These are phyloP conservation scores for Murina feae DNA, from an alignment of 2,113 vertebrate genomes.

Conservation along the genomic window DNA sequence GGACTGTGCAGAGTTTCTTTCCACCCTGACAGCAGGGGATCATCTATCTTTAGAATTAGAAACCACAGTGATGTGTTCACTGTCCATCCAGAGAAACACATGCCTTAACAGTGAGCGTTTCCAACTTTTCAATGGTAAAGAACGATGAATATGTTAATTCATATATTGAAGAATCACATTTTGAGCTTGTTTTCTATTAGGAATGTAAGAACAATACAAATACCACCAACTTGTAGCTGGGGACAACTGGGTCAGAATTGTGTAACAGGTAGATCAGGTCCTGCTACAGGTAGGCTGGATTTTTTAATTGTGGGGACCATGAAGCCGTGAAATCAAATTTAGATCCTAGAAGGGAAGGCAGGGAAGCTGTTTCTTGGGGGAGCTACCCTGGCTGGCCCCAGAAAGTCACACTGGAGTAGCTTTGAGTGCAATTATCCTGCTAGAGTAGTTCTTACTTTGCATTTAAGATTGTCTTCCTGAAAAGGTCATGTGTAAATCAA, in stretches of 20 bases:
- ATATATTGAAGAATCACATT: background rate
- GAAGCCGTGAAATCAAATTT: background rate
- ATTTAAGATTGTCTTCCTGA: conserved; percentile 70
- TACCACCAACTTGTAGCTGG: background rate
- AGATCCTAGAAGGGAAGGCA: background rate
- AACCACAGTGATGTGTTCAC: background rate
- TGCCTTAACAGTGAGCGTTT: background rate
- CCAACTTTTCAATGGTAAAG: background rate
- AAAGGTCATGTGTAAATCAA: conserved; percentile 77
- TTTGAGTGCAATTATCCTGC: conserved; percentile 62
- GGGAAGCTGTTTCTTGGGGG: background rate
- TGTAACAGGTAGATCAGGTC: background rate
- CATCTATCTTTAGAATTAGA: background rate
- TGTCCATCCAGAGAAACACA: background rate
- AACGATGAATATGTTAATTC: conserved; percentile 39
- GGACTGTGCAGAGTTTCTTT: background rate
- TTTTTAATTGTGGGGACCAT: background rate
- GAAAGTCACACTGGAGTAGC: conserved; percentile 45
- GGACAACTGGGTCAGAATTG: background rate
- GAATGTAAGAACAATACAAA: background rate
- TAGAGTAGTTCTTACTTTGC: conserved; percentile 63
- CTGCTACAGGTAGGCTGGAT: background rate
- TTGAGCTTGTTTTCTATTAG: conserved; percentile 25
- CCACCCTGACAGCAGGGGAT: background rate
- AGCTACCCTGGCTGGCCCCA: background rate